A percentile compares a stretch with the other conserved stretches of the same genome.
phyloP scores from a whole-genome alignment of 2,113 vertebrate species.

The Sceloporus undulatus region DNA sequence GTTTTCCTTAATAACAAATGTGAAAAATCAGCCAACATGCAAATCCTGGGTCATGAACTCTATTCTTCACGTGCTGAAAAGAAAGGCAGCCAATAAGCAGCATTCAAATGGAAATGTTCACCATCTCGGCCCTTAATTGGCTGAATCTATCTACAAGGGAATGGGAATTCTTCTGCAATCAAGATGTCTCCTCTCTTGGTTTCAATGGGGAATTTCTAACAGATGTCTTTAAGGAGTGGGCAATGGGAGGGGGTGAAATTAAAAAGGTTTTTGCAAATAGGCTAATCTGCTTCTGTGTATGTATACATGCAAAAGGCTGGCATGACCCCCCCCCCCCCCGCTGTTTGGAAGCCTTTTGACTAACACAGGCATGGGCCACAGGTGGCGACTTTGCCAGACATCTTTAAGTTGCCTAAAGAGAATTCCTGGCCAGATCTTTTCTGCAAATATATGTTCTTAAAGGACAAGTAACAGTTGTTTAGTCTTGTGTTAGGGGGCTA shows the following conservation, averaged over 20 bases:
- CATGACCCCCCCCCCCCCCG: fast-evolving
- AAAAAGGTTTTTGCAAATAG: conserved; percentile 47
- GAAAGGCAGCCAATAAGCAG: conserved; percentile 54
- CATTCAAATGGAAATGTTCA: conserved; percentile 53
- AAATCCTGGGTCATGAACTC: conserved; percentile 46
- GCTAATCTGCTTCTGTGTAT: conserved; percentile 40
- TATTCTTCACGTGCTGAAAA: conserved; percentile 53
- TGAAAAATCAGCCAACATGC: conserved; percentile 52
- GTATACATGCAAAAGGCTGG: conserved; percentile 29
- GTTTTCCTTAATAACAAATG: conserved; percentile 54
- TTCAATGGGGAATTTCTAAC: conserved; percentile 50
- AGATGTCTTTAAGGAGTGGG: conserved; percentile 50
- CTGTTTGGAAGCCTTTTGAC: conserved; percentile 16
- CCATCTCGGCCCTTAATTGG: conserved; percentile 61
- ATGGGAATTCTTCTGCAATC: conserved; percentile 47
- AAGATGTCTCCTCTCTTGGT: conserved; percentile 36
- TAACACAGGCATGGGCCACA: conserved; percentile 4
- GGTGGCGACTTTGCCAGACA: conserved; percentile 5
- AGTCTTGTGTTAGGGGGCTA: not conserved
- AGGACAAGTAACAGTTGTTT: not conserved
- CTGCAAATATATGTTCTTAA: conserved; percentile 6
- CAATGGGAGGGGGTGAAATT: not conserved
- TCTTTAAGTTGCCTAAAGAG: not conserved
- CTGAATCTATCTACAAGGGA: conserved; percentile 46
- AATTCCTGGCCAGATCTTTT: conserved; percentile 15